Base-by-base conservation (phyloP, 1,140 invertebrate species). In the Leptinotarsa undecemlineata region DNA sequence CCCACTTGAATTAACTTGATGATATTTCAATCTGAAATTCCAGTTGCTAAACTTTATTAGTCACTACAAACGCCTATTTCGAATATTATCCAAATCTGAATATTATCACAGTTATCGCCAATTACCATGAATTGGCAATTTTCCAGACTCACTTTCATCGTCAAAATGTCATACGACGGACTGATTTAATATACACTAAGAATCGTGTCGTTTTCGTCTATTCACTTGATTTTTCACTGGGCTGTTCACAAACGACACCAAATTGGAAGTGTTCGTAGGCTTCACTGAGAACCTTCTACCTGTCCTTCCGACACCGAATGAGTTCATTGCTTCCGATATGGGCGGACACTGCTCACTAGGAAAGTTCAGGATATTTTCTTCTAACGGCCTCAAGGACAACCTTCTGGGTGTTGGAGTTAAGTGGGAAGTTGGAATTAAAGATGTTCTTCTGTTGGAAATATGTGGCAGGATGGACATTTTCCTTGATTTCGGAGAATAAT, bases 351-450 rank as follows among this genome's bases (percentile, higher is more conserved):
- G 51, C n/a, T 15, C 51, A 57, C 51, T n/a, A 5, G 51, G 51
- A 57, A 15, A 57, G n/a, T 4, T 17, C 47, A 79, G 47, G 11
- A 79, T 68, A 63, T 75, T 77, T 64, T 81, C 79, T 15, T 81
- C 77, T 3, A 87, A 85, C 0, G 88, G 88, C 63, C 86, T 82
- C 23, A 89, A 74, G 1, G 87, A 88, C 72, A 87, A 88, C 71
- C 87, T 82, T 72, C 85, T 80, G 13, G 60, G 62, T 21, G n/a
- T 61, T 68, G 70, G 13, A 47, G 69, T 19, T 19, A 23, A 11
- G 42, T 51, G 71, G 2, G 67, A 33, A 14, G 69, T 51, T 3
- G 78, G 76, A 42, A 75, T 63, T 51, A 79, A 71, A 20, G 79
- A 81, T 15, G 75, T 62, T 62, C 78, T 79, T 71, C 79, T 75